These are phyloP conservation scores for Willowsia nigromaculata DNA, from an alignment of 2,888 invertebrate genomes.

Conservation along the genomic window DNA sequence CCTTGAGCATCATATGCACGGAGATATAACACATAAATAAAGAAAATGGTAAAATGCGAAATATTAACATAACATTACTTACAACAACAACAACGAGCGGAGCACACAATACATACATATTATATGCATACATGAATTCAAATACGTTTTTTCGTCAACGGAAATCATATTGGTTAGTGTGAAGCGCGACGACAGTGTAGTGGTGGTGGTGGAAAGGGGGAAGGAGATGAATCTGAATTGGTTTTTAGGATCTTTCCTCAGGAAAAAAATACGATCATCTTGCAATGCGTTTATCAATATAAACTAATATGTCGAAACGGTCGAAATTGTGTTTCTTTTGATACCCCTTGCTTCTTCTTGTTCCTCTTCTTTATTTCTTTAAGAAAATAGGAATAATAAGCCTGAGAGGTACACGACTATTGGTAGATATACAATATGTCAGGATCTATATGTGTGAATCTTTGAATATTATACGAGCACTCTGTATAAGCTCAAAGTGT, in stretches of 20 bases:
- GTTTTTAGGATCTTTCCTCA: slow-evolving; percentile 65
- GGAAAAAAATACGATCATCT: slow-evolving; percentile 53
- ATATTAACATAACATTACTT: slow-evolving; percentile 68
- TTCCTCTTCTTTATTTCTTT: slow-evolving; percentile 67
- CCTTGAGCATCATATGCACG: slow-evolving; percentile 62
- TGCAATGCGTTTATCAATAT: slow-evolving; percentile 50
- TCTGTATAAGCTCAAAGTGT: slow-evolving; percentile 65
- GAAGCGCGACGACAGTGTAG: neutral
- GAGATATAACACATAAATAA: slow-evolving; percentile 59
- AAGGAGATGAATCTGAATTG: slow-evolving; percentile 53
- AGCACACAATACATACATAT: slow-evolving; percentile 25
- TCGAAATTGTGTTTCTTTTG: slow-evolving; percentile 66
- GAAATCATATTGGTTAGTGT: slow-evolving; percentile 49
- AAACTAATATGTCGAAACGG: slow-evolving; percentile 9
- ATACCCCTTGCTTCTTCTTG: too few relatives aligned
- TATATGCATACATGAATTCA: slow-evolving; percentile 33
- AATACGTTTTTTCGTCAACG: slow-evolving; percentile 43
- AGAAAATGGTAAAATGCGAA: slow-evolving; percentile 64
- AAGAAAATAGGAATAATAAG: slow-evolving; percentile 71
- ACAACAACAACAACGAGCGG: slow-evolving; percentile 44
- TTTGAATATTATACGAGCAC: neutral
- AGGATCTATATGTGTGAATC: neutral
- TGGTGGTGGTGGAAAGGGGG: slow-evolving; percentile 18
- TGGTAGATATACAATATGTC: neutral
- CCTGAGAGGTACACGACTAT: slow-evolving; percentile 51